Evolutionary conservation across 2,888 invertebrate genomes (phyloP).

Genomic region (Mesoligia furuncula): DNA sequence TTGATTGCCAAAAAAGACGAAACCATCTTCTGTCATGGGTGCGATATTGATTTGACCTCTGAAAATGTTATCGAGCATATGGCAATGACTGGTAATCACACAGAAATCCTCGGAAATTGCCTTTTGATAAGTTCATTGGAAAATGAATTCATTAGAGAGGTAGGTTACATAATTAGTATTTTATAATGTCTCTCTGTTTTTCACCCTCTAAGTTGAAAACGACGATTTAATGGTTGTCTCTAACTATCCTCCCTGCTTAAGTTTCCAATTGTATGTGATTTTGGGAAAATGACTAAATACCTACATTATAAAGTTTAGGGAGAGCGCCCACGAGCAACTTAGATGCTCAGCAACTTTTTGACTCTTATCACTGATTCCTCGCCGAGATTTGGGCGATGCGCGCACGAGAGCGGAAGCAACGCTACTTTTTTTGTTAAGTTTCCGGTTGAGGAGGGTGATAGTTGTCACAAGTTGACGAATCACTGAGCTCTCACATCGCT

Average conservation of each 20-base stretch:
- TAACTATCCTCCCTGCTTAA: not conserved
- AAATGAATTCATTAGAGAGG: constrained; percentile 56
- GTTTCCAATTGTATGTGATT: not conserved
- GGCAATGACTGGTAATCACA: not conserved
- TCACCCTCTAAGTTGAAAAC: not conserved
- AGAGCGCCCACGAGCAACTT: too few species aligned
- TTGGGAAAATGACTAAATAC: not conserved
- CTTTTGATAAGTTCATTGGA: constrained; percentile 38
- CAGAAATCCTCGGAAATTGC: not conserved
- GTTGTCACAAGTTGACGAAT: too few species aligned
- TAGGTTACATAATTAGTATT: not conserved
- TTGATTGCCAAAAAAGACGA: constrained; percentile 14
- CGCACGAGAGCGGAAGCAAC: too few species aligned
- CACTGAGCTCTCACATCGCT: too few species aligned
- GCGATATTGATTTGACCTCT: constrained; percentile 43
- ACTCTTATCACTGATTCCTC: too few species aligned
- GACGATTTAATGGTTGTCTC: not conserved
- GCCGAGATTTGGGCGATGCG: too few species aligned
- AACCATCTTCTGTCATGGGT: constrained; percentile 35
- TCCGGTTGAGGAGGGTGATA: too few species aligned
- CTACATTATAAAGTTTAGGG: too few species aligned
- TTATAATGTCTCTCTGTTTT: not conserved
- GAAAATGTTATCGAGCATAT: constrained; percentile 30
- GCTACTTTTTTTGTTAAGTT: too few species aligned
- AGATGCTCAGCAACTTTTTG: too few species aligned